Base-by-base conservation (phyloP, 1,140 invertebrate species). In the Plectrocnemia conspersa region DNA sequence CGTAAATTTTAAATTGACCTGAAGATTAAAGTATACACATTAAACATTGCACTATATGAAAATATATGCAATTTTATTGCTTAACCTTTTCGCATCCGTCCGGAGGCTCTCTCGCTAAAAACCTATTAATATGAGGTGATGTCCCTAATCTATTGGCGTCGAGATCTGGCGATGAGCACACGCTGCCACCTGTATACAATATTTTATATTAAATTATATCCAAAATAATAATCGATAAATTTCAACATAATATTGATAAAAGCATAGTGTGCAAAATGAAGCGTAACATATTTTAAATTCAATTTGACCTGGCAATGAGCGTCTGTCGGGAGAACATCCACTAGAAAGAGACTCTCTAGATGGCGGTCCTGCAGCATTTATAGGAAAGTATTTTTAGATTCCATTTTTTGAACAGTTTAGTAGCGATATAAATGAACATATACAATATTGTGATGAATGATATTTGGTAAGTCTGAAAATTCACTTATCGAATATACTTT, bases 81-180 rank as follows among this genome's bases (percentile, higher is more conserved):
- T 60, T 71, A 70, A 82, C 79, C 74, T 86, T 86, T 77, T 92
- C 88, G 80, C 88, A 92, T 66, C 89, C 89, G 79, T 91, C 88
- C 19, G 89, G 89, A 49, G 89, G 89, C 74, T 90, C 87, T 55
- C 88, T 77, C 24, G 88, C 86, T 63, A 91, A 77, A 71, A 90
- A 91, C 68, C 82, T 83, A 66, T 88, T 88, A 66, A 89, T 89
- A 65, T 87, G 84, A 38, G 88, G 89, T 58, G 88, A 90, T 54
- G 86, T 85, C 15, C 85, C 85, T 25, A 74, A 66, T 58, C 73
- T 72, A 15, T 70, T 71, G 10, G 69, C 69, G 50, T 76, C 74
- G 7, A 73, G 63, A 61, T 76, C 74, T 1, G 74, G 74, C 24
- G 74, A 76, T 19, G 74, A 76, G 57, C 74, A 76, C 1, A 76